A percentile compares a stretch with the other conserved stretches of the same genome.
phyloP scores from a whole-genome alignment of 2,113 vertebrate species.

The Taxidea taxus region DNA sequence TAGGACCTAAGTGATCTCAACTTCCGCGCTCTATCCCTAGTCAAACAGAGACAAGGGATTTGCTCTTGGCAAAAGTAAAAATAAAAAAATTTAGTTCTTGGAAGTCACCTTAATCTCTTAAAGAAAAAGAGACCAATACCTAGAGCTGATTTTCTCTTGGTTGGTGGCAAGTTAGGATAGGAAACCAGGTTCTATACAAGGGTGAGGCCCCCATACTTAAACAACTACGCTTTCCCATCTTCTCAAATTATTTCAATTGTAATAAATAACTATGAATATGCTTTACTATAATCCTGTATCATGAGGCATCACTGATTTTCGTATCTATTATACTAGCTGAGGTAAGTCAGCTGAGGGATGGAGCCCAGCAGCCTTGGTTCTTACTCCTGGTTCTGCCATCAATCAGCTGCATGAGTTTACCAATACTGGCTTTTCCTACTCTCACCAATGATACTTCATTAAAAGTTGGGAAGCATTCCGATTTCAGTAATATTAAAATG shows the following conservation, averaged over 20 bases:
- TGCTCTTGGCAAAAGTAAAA: constrained; percentile 26
- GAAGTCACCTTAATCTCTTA: not conserved
- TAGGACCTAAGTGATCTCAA: not conserved
- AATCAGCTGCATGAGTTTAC: not conserved
- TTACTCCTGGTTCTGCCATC: not conserved
- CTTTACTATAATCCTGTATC: not conserved
- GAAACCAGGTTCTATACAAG: not conserved
- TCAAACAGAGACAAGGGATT: constrained; percentile 24
- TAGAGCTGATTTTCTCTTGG: not conserved
- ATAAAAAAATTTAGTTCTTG: not conserved
- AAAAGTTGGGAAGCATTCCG: not conserved
- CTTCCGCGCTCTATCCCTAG: not conserved
- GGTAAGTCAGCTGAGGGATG: not conserved
- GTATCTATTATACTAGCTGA: not conserved
- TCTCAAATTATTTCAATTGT: not conserved
- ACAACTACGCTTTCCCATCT: not conserved
- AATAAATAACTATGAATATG: not conserved
- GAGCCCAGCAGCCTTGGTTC: not conserved
- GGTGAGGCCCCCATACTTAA: not conserved
- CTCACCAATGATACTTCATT: not conserved
- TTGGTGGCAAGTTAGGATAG: not conserved
- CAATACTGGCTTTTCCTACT: not conserved
- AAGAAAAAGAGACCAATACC: not conserved
- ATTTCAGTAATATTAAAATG: not conserved
- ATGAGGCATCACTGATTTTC: not conserved